Evolutionary conservation across 2,113 vertebrate genomes (phyloP).

Genomic region (Genyomyrus donnyi): DNA sequence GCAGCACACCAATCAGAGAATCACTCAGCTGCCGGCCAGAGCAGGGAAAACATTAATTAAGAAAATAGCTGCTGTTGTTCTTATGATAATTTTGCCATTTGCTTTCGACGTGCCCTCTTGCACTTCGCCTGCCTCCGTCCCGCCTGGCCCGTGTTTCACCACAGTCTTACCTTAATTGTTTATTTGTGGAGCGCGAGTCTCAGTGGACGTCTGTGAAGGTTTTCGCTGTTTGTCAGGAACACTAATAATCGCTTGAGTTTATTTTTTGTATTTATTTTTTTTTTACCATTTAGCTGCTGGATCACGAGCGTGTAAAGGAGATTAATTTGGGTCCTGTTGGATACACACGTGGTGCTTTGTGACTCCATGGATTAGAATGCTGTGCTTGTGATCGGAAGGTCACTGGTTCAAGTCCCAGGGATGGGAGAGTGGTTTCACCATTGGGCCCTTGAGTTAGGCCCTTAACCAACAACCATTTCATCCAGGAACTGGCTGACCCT

Average conservation of each 20-base stretch:
- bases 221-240: background rate
- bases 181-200: background rate
- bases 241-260: background rate
- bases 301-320: background rate
- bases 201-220: background rate
- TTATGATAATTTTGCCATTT: constrained; percentile 15
- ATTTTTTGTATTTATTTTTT: background rate
- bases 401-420: background rate
- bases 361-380: background rate
- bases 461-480: background rate
- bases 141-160: background rate
- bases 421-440: background rate
- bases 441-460: background rate
- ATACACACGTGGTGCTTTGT: background rate
- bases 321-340: background rate
- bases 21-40: background rate
- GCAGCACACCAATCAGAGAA: background rate
- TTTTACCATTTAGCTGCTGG: background rate
- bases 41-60: constrained; percentile 7
- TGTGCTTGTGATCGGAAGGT: background rate
- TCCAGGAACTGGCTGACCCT: background rate
- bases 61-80: constrained; percentile 12
- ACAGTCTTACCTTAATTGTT: background rate
- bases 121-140: constrained; percentile 48
- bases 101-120: background rate